Conservation (phyloP, 2,797 vertebrate genomes). For the Lateolabrax maculatus region DNA sequence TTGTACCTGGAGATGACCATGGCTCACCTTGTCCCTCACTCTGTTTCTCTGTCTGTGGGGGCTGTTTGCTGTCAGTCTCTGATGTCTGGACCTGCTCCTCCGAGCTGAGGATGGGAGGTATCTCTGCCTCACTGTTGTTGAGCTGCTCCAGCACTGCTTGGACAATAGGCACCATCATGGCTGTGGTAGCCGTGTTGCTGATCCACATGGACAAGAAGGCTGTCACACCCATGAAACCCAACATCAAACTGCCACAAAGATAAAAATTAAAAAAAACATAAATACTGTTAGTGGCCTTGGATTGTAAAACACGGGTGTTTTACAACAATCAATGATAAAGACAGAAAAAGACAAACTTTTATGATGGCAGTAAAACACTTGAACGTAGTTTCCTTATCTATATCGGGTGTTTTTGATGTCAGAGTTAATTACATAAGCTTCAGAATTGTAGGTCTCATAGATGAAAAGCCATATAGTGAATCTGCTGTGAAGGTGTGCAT, state of each 20-base stretch:
- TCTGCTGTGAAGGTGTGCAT: neutral
- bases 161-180: slow-evolving; percentile 99
- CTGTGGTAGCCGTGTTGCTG: slow-evolving; percentile 98
- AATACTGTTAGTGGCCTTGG: slow-evolving; percentile 3
- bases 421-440: slow-evolving; percentile 38
- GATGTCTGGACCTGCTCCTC: slow-evolving; percentile 58
- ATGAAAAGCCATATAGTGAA: neutral
- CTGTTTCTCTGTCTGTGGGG: slow-evolving; percentile 76
- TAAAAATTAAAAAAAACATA: neutral
- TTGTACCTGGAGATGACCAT: neutral
- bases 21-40: slow-evolving; percentile 80
- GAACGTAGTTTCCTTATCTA: slow-evolving; percentile 19
- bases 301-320: slow-evolving; percentile 36
- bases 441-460: neutral
- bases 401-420: neutral
- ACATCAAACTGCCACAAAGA: slow-evolving; percentile 89
- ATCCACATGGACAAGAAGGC: slow-evolving; percentile 99
- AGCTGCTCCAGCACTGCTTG: slow-evolving; percentile 94
- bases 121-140: slow-evolving; percentile 79
- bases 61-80: slow-evolving; percentile 75
- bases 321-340: slow-evolving; percentile 55
- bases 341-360: slow-evolving; percentile 23
- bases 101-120: slow-evolving; percentile 69
- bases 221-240: slow-evolving; percentile 96
- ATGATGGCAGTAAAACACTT: slow-evolving; percentile 18